A percentile compares a stretch with the other conserved stretches of the same genome.
These are phyloP conservation scores for Melipona bicolor DNA, from an alignment of 2,888 invertebrate genomes.

Conservation along the genomic window DNA sequence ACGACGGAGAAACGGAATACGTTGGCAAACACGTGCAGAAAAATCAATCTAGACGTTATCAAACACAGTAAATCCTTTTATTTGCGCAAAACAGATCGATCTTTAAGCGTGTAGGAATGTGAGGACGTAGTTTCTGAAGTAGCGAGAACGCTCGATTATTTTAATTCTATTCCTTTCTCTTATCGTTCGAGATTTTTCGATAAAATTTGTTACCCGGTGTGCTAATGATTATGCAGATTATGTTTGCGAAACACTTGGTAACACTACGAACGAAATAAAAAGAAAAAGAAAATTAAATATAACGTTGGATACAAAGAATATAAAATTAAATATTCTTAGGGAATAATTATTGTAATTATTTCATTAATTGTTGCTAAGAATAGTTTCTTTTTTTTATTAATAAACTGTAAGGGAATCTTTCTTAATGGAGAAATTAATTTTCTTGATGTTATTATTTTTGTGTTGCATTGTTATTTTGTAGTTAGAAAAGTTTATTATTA, in stretches of 20 bases:
- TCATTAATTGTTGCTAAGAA: too few species aligned
- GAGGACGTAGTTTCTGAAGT: neutral
- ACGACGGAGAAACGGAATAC: neutral
- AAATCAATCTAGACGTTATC: constrained; percentile 9
- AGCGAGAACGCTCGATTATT: neutral
- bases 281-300: neutral
- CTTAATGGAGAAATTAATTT: neutral
- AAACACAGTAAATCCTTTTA: neutral
- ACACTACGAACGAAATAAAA: neutral
- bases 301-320: neutral
- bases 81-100: neutral
- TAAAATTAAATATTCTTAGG: neutral
- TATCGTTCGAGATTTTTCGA: neutral
- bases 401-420: neutral
- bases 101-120: neutral
- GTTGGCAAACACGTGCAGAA: neutral
- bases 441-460: neutral
- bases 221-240: neutral
- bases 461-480: neutral
- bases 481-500: too few species aligned
- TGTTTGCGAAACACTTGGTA: neutral
- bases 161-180: neutral
- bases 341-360: too few species aligned
- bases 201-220: neutral
- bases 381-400: too few species aligned